These are phyloP conservation scores for Rhinoptilus africanus DNA, from an alignment of 2,113 vertebrate genomes.

Conservation along the genomic window DNA sequence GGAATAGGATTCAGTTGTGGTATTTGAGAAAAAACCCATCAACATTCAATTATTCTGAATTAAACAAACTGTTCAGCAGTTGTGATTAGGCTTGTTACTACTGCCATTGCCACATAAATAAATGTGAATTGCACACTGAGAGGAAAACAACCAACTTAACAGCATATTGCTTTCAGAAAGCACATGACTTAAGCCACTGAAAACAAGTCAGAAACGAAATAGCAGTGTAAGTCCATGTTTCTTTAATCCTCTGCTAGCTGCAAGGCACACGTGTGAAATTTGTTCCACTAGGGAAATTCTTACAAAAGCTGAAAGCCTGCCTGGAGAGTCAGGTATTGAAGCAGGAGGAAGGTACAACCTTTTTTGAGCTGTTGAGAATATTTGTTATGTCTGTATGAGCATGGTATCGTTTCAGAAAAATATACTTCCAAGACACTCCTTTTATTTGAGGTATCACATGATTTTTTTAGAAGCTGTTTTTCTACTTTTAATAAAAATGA, in stretches of 20 bases:
- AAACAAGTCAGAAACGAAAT: background rate
- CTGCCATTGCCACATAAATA: background rate
- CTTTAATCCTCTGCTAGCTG: background rate
- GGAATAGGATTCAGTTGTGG: background rate
- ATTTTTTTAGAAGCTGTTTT: background rate
- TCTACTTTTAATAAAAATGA: background rate
- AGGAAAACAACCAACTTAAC: background rate
- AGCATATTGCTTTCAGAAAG: background rate
- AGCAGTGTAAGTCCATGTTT: background rate
- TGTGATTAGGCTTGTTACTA: background rate
- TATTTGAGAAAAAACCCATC: background rate
- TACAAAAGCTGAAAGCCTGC: background rate
- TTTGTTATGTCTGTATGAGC: background rate
- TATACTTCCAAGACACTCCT: background rate
- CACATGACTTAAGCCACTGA: background rate
- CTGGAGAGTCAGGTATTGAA: background rate
- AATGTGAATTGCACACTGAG: background rate
- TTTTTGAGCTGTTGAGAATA: background rate
- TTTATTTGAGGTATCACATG: background rate
- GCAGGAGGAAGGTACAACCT: background rate
- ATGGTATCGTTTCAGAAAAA: background rate
- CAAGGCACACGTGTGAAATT: background rate
- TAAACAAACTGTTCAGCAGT: background rate
- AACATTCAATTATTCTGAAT: background rate
- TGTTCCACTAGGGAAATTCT: background rate